Evolutionary conservation across 2,888 invertebrate genomes (phyloP), one percentile per base, ranked within the genome.

Genomic region (Drosophila acutilabella): DNA sequence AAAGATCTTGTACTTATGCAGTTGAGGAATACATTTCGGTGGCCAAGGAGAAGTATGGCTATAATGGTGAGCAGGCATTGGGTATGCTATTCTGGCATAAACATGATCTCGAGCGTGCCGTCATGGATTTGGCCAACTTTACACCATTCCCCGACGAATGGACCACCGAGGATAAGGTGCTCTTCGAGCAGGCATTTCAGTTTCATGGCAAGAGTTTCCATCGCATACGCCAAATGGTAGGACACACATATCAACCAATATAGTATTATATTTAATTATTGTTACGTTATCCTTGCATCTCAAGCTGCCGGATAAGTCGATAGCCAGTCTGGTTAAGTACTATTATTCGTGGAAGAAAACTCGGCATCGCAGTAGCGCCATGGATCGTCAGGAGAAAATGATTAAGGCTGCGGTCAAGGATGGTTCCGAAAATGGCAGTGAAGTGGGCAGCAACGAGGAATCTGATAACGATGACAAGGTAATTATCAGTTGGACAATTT

Each of bases 341-440:
- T 99, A 99, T 93, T 99, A 99, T 92, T 97, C 98, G 89, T 99
- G 99, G 99, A 99, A 99, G 93, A 99, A 99, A 92, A 97, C 98
- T 20, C 94, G 98, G 83, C 96, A 97, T 87, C 95, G 98, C 65
- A 97, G 97, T 60, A 98, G 98, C 88, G 94, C 98, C 40, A 98
- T 99, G 97, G 99, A 99, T 93, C 95, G 96, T 47, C 96, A 96
- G 70, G 95, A 95, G 67, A 92, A 93, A 66, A 90, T 91, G 38
- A 59, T 73, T 8, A 94, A 94, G 72, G 90, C 91, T 14, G 91
- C 90, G 48, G 80, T 84, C 54, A 94, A 94, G 73, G 94, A 94
- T 74, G 94, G 94, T 64, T 96, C 96, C 72, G 97, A 97, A 81
- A 96, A 95, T 62, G 96, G 96, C 48, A 96, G 96, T 30, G 97